These are phyloP conservation scores for Entomobrya multifasciata DNA, from an alignment of 2,888 invertebrate species.

Conservation along the genomic window DNA sequence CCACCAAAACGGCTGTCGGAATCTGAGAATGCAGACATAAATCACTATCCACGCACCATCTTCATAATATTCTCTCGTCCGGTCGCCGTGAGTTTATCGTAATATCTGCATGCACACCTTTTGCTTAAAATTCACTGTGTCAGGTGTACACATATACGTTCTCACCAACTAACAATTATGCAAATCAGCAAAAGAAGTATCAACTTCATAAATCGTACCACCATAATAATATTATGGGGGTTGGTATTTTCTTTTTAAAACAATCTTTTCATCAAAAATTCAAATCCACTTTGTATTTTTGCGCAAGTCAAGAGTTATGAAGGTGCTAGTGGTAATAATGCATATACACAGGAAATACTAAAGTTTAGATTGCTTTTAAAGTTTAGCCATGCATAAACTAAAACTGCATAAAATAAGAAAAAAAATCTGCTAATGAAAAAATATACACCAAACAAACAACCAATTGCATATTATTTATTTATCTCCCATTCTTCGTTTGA, in stretches of 20 bases:
- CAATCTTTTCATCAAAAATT: conserved; percentile 42
- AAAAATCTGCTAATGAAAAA: neutral
- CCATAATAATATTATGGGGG: no score
- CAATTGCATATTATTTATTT: neutral
- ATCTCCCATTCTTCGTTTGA: neutral
- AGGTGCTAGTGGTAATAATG: neutral
- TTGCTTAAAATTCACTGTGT: neutral
- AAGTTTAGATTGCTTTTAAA: neutral
- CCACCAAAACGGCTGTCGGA: neutral
- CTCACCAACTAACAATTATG: conserved; percentile 50
- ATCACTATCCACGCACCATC: conserved; percentile 4
- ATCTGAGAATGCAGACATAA: neutral
- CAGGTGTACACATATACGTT: conserved; percentile 14
- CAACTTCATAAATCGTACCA: neutral
- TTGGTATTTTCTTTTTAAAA: no score
- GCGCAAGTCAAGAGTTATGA: neutral
- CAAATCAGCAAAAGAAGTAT: conserved; percentile 46
- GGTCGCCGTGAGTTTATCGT: neutral
- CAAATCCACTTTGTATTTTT: conserved; percentile 18
- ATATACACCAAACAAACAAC: neutral
- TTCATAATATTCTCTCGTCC: no score
- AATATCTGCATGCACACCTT: neutral
- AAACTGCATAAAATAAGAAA: neutral
- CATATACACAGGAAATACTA: neutral
- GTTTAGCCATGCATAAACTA: neutral